Conservation (phyloP, 2,113 vertebrate genomes). For the Ciconia maguari region DNA sequence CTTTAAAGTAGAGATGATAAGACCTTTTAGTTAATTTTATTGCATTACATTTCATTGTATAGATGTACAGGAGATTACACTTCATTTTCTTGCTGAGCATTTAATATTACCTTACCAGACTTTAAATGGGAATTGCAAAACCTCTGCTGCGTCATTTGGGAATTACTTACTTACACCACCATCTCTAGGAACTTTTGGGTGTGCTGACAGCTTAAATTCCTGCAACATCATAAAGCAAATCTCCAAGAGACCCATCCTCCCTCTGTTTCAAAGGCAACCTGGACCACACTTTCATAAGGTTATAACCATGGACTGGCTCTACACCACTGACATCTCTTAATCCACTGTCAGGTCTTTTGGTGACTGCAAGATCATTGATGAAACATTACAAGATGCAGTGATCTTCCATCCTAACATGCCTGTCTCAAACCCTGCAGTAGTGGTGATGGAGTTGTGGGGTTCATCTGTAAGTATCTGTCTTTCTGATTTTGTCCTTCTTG, state of each 20-base stretch:
- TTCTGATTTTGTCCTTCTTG: neutral
- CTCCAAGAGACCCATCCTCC: neutral
- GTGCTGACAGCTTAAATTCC: neutral
- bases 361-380: neutral
- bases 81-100: neutral
- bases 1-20: neutral
- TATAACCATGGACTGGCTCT: neutral
- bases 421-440: neutral
- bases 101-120: neutral
- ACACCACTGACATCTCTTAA: neutral
- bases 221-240: neutral
- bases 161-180: neutral
- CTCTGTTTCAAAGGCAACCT: neutral
- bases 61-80: neutral
- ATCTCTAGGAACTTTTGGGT: neutral
- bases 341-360: neutral
- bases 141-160: neutral
- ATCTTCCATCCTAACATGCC: fast-evolving
- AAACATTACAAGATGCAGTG: neutral
- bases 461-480: neutral
- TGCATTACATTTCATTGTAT: neutral
- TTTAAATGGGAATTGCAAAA: neutral
- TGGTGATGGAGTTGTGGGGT: neutral
- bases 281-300: neutral
- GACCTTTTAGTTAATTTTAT: neutral